Base-by-base conservation (phyloP, 1,140 invertebrate genomes). In the Drepana arcuata region DNA sequence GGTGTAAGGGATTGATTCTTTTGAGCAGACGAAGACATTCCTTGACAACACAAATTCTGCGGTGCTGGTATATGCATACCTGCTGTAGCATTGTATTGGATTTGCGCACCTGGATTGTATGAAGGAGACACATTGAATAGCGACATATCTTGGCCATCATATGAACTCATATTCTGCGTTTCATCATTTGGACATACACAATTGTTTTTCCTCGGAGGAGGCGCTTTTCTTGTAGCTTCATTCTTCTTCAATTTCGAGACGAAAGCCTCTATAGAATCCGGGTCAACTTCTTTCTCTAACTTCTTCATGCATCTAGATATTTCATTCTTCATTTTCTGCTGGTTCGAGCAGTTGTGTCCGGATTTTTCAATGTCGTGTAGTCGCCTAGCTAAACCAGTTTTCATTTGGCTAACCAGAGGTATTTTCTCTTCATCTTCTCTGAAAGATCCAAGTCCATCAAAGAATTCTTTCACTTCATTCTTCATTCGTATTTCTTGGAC, bases 401-500 rank as follows among this genome's bases (percentile, higher is more conserved):
- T 63, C 10, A 63, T 23, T 33, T 60, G 39, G 14, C 27, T 48
- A 39, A 27, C 46, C 2, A 36, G n/a, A 9, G 2, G 15, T 10
- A 35, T 29, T 5, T 38, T 47, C 7, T 48, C 35, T 28, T 30
- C 7, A 13, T 45, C 16, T 26, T 39, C 34, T 6, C 48, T 16
- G 12, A 34, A 21, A 10, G 55, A 18, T 6, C 31, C 21, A 21
- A 52, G 13, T 14, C 61, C 35, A n/a, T 53, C 24, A 12, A 69
- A 47, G 25, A 69, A 54, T n/a, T 57, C 31, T 1, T 30, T 35
- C 5, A 69, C 49, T 42, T 58, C 41, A 7, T 37, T 34, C 41
- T 57, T 66, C 38, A 69, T 60, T 29, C 33, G 38, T 13, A 69
- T 54, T 53, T 63, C 65, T 41, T 52, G 29, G 11, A 63, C 28